A percentile compares a stretch with the other conserved stretches of the same genome.
phyloP scores from a whole-genome alignment of 2,113 vertebrate genomes.

The Mormyrus iriodes region DNA sequence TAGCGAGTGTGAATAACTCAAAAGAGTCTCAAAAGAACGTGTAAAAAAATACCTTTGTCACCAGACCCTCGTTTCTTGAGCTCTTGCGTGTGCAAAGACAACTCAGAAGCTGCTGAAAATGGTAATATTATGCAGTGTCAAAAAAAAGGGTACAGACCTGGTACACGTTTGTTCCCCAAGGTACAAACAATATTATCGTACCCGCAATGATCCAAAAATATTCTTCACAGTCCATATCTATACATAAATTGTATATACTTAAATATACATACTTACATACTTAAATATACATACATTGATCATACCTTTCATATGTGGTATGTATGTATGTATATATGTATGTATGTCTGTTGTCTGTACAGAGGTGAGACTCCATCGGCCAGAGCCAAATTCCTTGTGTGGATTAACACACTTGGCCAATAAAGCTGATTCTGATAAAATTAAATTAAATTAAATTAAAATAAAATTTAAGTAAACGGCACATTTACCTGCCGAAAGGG shows the following conservation, averaged over 20 bases:
- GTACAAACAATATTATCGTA: not conserved
- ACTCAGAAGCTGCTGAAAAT: not conserved
- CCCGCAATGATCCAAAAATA: not conserved
- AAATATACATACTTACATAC: no score
- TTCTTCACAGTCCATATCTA: not conserved
- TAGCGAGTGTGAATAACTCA: slow-evolving; percentile 23
- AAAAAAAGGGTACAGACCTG: no score
- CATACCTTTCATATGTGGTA: no score
- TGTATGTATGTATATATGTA: no score
- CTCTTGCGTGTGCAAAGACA: not conserved
- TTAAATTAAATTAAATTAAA: not conserved
- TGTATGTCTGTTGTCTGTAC: no score
- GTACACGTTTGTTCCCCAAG: not conserved
- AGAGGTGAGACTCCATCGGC: no score
- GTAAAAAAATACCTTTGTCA: slow-evolving; percentile 9
- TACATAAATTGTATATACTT: no score
- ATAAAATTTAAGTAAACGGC: not conserved
- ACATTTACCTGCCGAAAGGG: not conserved
- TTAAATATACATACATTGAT: no score
- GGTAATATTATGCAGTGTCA: no score
- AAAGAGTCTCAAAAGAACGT: slow-evolving; percentile 1
- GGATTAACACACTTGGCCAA: no score
- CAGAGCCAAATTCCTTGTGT: no score
- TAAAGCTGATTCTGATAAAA: no score
- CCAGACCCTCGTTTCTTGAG: not conserved